A percentile compares a stretch with the other conserved stretches of the same genome.
Evolutionary conservation across 2,113 vertebrate species (phyloP).

Genomic region (Dryoscopus gambensis): DNA sequence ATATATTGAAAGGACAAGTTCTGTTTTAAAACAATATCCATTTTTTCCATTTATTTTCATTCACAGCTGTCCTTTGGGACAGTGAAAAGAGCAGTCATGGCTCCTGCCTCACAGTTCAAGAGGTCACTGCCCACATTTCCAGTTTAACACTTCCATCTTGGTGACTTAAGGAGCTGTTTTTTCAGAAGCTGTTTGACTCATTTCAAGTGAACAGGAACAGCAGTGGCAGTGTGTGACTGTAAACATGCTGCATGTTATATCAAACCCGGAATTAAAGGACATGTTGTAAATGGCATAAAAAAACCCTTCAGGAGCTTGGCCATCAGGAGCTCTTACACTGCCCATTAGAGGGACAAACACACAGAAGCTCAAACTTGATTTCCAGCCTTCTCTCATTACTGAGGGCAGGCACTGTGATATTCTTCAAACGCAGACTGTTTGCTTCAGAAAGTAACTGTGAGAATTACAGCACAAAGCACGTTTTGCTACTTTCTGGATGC

Average conservation of each 20-base stretch:
- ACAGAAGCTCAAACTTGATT: not conserved
- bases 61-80: not conserved
- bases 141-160: not conserved
- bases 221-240: not conserved
- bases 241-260: not conserved
- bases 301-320: not conserved
- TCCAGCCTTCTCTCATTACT: not conserved
- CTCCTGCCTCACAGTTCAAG: not conserved
- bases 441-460: not conserved
- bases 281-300: not conserved
- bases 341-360: not conserved
- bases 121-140: not conserved
- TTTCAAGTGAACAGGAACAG: not conserved
- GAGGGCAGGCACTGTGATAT: not conserved
- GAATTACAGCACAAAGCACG: not conserved
- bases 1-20: not conserved
- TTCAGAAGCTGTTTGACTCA: not conserved
- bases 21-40: not conserved
- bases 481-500: not conserved
- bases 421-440: not conserved
- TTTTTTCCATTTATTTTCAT: not conserved
- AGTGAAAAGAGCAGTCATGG: not conserved
- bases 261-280: not conserved
- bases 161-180: not conserved
- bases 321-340: not conserved